A percentile compares a stretch with the other conserved stretches of the same genome.
Conservation (phyloP, 2,113 vertebrate genomes). For the Pleuronectes platessa region DNA sequence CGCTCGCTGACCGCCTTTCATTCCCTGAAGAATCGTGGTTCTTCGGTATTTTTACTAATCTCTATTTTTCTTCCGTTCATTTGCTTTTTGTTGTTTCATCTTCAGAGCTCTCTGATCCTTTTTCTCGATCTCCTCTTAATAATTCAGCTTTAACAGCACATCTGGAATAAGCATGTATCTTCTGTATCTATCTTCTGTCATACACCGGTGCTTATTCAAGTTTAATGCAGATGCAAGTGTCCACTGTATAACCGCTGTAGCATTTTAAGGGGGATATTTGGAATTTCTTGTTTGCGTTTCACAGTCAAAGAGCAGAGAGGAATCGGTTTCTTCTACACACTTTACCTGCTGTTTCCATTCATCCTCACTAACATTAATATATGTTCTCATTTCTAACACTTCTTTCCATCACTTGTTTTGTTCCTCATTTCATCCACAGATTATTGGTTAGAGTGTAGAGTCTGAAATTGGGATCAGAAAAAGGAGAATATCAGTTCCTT, state of each 20-base stretch:
- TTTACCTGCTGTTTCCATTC: conserved; percentile 24
- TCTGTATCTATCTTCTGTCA: conserved; percentile 26
- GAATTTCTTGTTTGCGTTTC: conserved; percentile 16
- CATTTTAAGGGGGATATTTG: conserved; percentile 1
- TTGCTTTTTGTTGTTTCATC: conserved; percentile 49
- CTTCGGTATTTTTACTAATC: conserved; percentile 61
- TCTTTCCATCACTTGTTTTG: conserved; percentile 26
- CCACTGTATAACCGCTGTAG: background rate
- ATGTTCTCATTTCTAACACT: conserved; percentile 30
- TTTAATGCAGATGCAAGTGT: background rate
- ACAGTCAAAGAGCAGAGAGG: conserved; percentile 71
- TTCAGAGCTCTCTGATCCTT: conserved; percentile 49
- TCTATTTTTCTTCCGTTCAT: conserved; percentile 35
- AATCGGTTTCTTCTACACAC: conserved; percentile 32
- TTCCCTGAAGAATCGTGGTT: conserved; percentile 48
- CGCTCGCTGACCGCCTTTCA: conserved; percentile 32
- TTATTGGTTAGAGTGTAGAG: conserved; percentile 19
- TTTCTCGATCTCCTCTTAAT: conserved; percentile 45
- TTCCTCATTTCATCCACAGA: conserved; percentile 37
- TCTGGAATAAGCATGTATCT: conserved; percentile 62
- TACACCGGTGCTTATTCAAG: conserved; percentile 15
- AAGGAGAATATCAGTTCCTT: background rate
- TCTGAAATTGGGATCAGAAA: conserved; percentile 14
- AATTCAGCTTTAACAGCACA: conserved; percentile 54
- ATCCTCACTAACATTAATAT: conserved; percentile 45